phyloP scores from a whole-genome alignment of 2,113 vertebrate species.

The Festucalex cinctus region DNA sequence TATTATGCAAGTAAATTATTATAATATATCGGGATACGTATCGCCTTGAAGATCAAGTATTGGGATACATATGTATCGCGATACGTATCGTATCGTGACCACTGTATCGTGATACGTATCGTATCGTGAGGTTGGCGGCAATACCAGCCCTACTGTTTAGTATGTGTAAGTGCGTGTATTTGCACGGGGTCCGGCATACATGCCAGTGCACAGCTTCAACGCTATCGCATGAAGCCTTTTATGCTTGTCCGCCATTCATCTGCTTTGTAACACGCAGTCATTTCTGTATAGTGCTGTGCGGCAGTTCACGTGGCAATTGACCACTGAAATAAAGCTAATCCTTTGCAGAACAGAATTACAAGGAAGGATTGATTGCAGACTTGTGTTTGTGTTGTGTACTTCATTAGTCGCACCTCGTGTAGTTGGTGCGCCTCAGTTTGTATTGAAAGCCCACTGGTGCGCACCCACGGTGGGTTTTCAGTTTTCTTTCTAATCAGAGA shows the following conservation, averaged over 20 bases:
- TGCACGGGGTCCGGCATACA: constrained; percentile 10
- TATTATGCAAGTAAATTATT: no score
- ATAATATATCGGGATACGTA: no score
- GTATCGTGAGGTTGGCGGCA: no score
- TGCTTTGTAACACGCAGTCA: not conserved
- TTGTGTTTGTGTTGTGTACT: not conserved
- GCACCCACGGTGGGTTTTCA: constrained; percentile 7
- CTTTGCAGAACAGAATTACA: not conserved
- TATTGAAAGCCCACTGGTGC: constrained; percentile 8
- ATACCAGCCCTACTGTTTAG: no score
- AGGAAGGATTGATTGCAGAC: not conserved
- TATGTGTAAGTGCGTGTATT: constrained; percentile 20
- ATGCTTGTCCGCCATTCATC: not conserved
- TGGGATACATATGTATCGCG: no score
- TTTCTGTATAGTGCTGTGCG: not conserved
- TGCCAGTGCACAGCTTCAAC: constrained; percentile 3
- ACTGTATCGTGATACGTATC: no score
- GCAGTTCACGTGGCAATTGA: not conserved
- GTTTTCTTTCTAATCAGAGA: constrained; percentile 33
- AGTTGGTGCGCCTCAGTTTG: not conserved
- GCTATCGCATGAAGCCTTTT: constrained; percentile 1
- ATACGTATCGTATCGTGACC: no score
- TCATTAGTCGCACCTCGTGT: not conserved
- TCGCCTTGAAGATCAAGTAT: no score
- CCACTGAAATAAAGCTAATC: not conserved